Evolutionary conservation across 1,140 invertebrate species (phyloP), one percentile per base, ranked within the genome.

Genomic region (Daktulosphaira vitifoliae): DNA sequence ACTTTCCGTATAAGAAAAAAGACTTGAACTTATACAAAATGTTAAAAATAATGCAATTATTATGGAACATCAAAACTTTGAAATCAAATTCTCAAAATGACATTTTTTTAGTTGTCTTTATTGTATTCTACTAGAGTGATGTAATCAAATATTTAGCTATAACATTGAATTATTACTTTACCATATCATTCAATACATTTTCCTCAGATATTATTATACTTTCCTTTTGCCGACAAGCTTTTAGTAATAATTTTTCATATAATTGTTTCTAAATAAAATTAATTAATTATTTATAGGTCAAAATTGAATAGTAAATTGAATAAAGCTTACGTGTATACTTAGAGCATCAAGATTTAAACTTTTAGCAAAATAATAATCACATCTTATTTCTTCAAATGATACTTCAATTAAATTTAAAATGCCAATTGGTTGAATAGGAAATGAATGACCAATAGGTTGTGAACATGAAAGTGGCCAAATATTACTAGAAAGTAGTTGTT

Each of bases 371-470:
- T 62, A 62, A 46, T 29, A 46, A 62, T 62, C 54, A 46, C 54
- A 62, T 29, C 54, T 62, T n/a, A 46, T 6, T 62, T 62, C 54
- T 46, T 62, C 54, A 46, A 44, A 62, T 15, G 54, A 62, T 26
- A 62, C 11, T 2, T 62, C 54, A 1, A 26, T 7, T 2, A 62
- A 22, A 9, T 62, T 62, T 29, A 62, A 29, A n/a, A 3, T 22
- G 13, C 42, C 42, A 62, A 62, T 23, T 29, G 54, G 42, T 62
- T 62, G 39, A 62, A 62, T 46, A 46, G 54, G 16, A n/a, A 5
- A 46, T 46, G 3, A 1, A 46, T 29, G n/a, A 3, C 54, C 54
- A 46, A 62, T 46, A 46, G 42, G 54, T 1, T 62, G 39, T 2
- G 20, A 62, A 46, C 54, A 62, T n/a, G 54, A 26, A 5, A 62